Evolutionary conservation across 2,888 invertebrate genomes (phyloP).

Genomic region (Automeris io): DNA sequence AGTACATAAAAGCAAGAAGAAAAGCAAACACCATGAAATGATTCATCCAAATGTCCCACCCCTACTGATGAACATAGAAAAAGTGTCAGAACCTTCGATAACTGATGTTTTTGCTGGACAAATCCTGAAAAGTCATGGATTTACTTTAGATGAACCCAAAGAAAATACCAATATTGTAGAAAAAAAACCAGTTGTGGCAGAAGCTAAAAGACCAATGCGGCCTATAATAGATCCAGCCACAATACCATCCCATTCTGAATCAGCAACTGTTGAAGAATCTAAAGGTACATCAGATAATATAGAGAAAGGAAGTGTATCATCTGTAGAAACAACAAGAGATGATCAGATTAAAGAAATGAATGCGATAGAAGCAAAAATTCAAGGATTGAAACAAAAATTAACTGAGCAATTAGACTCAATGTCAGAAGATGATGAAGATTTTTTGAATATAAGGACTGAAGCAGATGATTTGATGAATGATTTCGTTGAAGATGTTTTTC

Average conservation of each 20-base stretch:
- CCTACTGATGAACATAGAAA: constrained; percentile 65
- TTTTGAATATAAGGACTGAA: constrained; percentile 80
- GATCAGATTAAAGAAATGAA: constrained; percentile 60
- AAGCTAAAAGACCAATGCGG: constrained; percentile 49
- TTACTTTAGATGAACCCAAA: constrained; percentile 40
- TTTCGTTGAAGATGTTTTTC: constrained; percentile 68
- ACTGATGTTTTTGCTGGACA: constrained; percentile 81
- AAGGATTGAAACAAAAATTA: constrained; percentile 61
- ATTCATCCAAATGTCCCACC: constrained; percentile 68
- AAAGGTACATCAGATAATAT: constrained; percentile 39
- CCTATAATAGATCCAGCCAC: constrained; percentile 67
- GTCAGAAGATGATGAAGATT: constrained; percentile 81
- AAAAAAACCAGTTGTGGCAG: constrained; percentile 34
- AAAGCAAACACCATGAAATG: constrained; percentile 56
- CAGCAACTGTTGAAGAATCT: constrained; percentile 12
- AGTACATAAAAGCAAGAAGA: constrained; percentile 61
- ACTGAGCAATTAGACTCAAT: constrained; percentile 71
- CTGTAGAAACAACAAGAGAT: constrained; percentile 24
- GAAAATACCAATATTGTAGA: constrained; percentile 37
- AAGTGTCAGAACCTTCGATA: constrained; percentile 73
- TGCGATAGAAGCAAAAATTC: constrained; percentile 80
- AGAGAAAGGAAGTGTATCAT: constrained; percentile 16
- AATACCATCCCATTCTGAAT: constrained; percentile 37
- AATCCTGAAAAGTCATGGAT: constrained; percentile 71
- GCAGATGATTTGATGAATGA: constrained; percentile 75